phyloP scores from a whole-genome alignment of 2,888 invertebrate genomes.

The Caenorhabditis sp. region DNA sequence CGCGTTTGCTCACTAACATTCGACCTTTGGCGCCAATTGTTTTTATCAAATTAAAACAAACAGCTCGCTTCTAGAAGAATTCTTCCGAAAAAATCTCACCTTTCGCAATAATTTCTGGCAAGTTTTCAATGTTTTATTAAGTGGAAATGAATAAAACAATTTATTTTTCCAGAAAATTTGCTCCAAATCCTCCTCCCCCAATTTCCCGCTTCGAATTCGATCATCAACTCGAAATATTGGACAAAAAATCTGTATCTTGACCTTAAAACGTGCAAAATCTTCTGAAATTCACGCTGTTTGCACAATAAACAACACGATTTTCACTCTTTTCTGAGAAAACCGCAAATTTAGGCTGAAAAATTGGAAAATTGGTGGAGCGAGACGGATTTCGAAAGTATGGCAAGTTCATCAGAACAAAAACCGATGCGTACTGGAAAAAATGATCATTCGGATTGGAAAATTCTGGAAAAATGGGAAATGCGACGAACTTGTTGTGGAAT shows the following conservation, averaged over 20 bases:
- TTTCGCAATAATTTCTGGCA: neutral
- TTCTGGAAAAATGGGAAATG: no score
- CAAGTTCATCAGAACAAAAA: neutral
- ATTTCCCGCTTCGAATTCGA: no score
- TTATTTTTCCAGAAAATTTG: no score
- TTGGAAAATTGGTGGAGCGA: neutral
- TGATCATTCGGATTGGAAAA: neutral
- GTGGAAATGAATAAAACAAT: no score
- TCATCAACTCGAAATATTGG: no score
- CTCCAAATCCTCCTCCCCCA: no score
- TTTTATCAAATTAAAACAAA: no score
- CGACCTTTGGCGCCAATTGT: neutral
- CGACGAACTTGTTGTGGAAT: no score
- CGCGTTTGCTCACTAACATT: neutral
- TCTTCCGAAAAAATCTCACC: neutral
- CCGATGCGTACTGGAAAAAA: neutral
- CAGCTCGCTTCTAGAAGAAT: no score
- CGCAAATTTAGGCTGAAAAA: neutral
- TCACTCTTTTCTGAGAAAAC: neutral
- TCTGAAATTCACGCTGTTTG: neutral
- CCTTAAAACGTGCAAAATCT: neutral
- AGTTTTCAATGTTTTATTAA: no score
- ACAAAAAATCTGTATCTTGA: no score
- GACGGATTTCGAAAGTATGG: neutral
- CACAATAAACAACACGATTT: neutral